Percentiles rank a stretch among this genome's conserved stretches.
phyloP scores from a whole-genome alignment of 2,888 invertebrate species.

The Synanthedon myopaeformis region DNA sequence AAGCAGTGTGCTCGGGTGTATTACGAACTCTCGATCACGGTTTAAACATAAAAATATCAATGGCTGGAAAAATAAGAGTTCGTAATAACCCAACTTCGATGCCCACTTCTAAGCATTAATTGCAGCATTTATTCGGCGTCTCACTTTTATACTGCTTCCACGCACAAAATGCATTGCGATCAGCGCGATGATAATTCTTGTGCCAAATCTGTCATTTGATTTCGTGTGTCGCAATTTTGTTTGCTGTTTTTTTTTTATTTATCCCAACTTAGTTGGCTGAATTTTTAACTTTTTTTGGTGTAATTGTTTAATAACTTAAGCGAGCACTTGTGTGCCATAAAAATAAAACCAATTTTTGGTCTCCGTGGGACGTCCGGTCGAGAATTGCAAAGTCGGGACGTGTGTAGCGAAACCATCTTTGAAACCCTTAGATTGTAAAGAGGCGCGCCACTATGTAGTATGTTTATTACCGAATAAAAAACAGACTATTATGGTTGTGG shows the following conservation, averaged over 20 bases:
- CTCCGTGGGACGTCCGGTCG: conserved; percentile 22
- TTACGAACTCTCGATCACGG: no score
- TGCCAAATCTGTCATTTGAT: conserved; percentile 33
- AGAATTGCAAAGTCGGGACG: conserved; percentile 26
- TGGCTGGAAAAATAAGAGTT: no score
- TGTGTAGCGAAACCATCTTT: conserved; percentile 26
- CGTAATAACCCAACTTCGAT: neutral
- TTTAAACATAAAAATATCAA: no score
- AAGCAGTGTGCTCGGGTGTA: conserved; percentile 13
- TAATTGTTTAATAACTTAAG: conserved; percentile 16
- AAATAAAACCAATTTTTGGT: conserved; percentile 18
- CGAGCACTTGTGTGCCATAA: conserved; percentile 38
- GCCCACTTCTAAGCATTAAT: neutral
- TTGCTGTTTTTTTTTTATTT: conserved; percentile 42
- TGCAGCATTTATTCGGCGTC: conserved; percentile 1
- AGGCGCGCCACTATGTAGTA: conserved; percentile 40
- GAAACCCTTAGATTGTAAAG: conserved; percentile 16
- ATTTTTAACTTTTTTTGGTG: conserved; percentile 31
- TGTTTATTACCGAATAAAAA: conserved; percentile 39
- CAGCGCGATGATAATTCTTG: conserved; percentile 45
- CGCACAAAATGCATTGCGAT: conserved; percentile 11
- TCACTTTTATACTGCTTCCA: neutral
- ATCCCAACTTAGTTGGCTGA: conserved; percentile 64
- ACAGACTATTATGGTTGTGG: conserved; percentile 66
- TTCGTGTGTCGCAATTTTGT: conserved; percentile 44